Evolutionary conservation across 2,888 invertebrate species (phyloP).

Genomic region (Tanypteryx hageni): DNA sequence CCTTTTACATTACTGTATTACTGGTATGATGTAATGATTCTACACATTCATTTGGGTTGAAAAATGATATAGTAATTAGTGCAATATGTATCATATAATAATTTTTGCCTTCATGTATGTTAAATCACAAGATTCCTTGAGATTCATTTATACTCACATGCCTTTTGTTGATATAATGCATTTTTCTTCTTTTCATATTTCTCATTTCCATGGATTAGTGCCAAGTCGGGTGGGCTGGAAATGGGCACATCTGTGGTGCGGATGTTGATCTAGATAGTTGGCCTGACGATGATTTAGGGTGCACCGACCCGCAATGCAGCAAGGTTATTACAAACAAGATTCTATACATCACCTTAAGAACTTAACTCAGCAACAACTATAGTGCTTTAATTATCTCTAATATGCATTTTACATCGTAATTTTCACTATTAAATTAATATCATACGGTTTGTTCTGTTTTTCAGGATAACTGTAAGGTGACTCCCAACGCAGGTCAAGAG

Average conservation of each 20-base stretch:
- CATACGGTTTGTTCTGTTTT: slow-evolving; percentile 59
- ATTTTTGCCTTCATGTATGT: no score
- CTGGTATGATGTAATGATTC: no score
- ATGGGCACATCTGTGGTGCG: slow-evolving; percentile 88
- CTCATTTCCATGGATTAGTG: no score
- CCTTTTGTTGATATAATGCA: no score
- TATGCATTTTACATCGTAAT: not conserved
- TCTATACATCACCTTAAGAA: not conserved
- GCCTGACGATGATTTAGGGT: slow-evolving; percentile 88
- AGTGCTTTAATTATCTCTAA: not conserved
- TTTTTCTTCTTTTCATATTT: no score
- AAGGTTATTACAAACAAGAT: not conserved
- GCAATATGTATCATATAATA: no score
- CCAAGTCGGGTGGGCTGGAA: slow-evolving; percentile 88
- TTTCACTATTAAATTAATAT: slow-evolving; percentile 32
- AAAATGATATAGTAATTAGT: no score
- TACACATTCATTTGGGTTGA: no score
- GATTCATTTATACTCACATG: no score
- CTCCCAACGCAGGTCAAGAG: slow-evolving; percentile 96
- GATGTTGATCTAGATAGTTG: slow-evolving; percentile 94
- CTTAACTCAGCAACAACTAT: not conserved
- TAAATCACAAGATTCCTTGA: no score
- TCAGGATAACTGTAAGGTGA: slow-evolving; percentile 89
- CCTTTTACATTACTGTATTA: no score
- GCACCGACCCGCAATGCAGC: slow-evolving; percentile 72